Conservation (phyloP, 1,140 invertebrate species). For the Musca vetustissima region DNA sequence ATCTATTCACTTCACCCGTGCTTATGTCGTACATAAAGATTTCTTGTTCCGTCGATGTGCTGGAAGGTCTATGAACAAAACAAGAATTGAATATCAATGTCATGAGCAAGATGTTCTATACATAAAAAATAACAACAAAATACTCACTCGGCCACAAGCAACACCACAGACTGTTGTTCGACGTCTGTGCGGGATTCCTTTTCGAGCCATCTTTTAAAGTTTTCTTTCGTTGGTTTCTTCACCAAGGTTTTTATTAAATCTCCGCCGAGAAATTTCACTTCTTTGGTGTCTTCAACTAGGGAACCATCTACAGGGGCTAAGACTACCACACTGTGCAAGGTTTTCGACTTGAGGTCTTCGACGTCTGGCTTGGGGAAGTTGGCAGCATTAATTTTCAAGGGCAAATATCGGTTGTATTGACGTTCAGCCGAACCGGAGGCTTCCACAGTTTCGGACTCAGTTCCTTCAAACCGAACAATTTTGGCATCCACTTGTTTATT, state of each 20-base stretch:
- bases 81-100: neutral
- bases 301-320: slow-evolving; percentile 71
- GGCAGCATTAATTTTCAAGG: slow-evolving; percentile 79
- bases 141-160: slow-evolving; percentile 77
- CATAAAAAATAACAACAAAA: neutral
- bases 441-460: slow-evolving; percentile 72
- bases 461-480: slow-evolving; percentile 77
- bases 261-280: slow-evolving; percentile 66
- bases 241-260: slow-evolving; percentile 74
- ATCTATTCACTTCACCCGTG: slow-evolving; percentile 67
- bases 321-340: slow-evolving; percentile 79
- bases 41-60: slow-evolving; percentile 65
- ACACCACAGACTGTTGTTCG: slow-evolving; percentile 74
- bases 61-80: slow-evolving; percentile 36
- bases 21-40: slow-evolving; percentile 83
- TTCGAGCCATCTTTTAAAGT: slow-evolving; percentile 78
- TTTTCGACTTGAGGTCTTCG: slow-evolving; percentile 69
- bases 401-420: slow-evolving; percentile 79
- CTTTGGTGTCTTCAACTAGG: slow-evolving; percentile 58
- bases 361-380: slow-evolving; percentile 79
- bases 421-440: slow-evolving; percentile 72
- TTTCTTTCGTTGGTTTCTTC: slow-evolving; percentile 71
- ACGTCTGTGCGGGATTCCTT: slow-evolving; percentile 71
- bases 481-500: slow-evolving; percentile 76
- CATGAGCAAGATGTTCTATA: too few species aligned